Evolutionary conservation across 1,140 invertebrate genomes (phyloP).

Genomic region (Eciton burchellii): DNA sequence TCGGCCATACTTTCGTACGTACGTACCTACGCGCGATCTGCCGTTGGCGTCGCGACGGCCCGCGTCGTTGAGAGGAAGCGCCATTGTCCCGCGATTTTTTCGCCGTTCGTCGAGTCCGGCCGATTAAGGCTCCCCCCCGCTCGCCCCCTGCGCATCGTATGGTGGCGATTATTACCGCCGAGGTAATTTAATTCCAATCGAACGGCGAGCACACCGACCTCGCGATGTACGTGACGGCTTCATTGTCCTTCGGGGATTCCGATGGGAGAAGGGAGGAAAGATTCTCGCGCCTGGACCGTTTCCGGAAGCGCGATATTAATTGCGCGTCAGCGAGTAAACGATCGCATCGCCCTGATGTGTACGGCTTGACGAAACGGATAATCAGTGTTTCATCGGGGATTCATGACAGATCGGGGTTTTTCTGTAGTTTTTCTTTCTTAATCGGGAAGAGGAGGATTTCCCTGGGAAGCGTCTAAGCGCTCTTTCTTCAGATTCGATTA

Average conservation of each 20-base stretch:
- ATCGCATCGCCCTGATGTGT: not conserved
- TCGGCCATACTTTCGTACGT: conserved; percentile 64
- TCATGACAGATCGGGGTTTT: not conserved
- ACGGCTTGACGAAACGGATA: too few relatives aligned
- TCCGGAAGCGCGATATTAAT: conserved; percentile 18
- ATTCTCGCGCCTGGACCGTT: conserved; percentile 6
- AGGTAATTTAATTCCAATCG: conserved; percentile 81
- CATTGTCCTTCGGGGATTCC: conserved; percentile 82
- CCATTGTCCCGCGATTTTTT: conserved; percentile 26
- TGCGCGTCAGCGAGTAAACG: not conserved
- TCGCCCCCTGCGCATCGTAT: conserved; percentile 52
- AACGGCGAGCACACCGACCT: conserved; percentile 77
- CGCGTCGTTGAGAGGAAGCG: conserved; percentile 5
- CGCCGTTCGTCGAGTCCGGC: not conserved
- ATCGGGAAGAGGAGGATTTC: too few relatives aligned
- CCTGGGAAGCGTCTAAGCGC: too few relatives aligned
- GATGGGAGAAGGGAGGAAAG: conserved; percentile 22
- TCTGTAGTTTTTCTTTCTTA: not conserved
- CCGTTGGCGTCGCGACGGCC: conserved; percentile 37
- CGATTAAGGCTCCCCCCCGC: conserved; percentile 53
- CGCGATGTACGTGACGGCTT: conserved; percentile 79
- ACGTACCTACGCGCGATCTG: conserved; percentile 25
- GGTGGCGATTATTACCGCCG: conserved; percentile 82
- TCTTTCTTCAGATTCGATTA: conserved; percentile 2
- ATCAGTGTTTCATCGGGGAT: not conserved